Percentiles rank a stretch among this genome's conserved stretches.
phyloP scores from a whole-genome alignment of 2,797 vertebrate genomes.

The Peromyscus eremicus region DNA sequence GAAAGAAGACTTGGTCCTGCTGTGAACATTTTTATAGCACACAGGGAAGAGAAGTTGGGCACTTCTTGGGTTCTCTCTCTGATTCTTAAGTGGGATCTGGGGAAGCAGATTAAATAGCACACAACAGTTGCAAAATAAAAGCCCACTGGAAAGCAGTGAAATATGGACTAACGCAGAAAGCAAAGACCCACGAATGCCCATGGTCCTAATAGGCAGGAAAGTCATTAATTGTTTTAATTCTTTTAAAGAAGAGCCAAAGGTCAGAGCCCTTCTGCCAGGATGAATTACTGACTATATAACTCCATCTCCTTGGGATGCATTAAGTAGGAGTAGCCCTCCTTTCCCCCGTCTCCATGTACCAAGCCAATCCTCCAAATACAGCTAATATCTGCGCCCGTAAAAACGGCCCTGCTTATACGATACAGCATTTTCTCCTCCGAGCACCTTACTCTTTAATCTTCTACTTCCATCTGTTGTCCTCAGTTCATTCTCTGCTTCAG shows the following conservation, averaged over 20 bases:
- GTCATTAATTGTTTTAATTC: slow-evolving; percentile 80
- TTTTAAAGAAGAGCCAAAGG: slow-evolving; percentile 68
- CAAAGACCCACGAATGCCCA: not conserved
- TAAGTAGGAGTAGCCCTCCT: slow-evolving; percentile 31
- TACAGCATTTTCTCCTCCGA: slow-evolving; percentile 28
- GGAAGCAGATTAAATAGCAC: slow-evolving; percentile 40
- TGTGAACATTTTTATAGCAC: slow-evolving; percentile 53
- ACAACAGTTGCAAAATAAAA: slow-evolving; percentile 54
- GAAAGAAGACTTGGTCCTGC: not conserved
- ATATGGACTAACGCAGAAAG: not conserved
- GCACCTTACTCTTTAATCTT: slow-evolving; percentile 76
- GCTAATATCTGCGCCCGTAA: slow-evolving; percentile 63
- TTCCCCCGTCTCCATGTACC: not conserved
- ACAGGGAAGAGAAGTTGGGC: slow-evolving; percentile 47
- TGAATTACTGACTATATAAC: slow-evolving; percentile 69
- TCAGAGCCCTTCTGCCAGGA: slow-evolving; percentile 59
- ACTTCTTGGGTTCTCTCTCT: slow-evolving; percentile 32
- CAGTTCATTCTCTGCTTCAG: slow-evolving; percentile 80
- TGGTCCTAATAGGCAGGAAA: slow-evolving; percentile 27
- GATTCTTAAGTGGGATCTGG: slow-evolving; percentile 57
- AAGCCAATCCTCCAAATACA: slow-evolving; percentile 24
- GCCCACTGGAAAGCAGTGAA: not conserved
- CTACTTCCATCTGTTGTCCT: slow-evolving; percentile 76
- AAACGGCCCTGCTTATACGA: slow-evolving; percentile 65
- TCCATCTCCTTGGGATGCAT: slow-evolving; percentile 61